A percentile compares a stretch with the other conserved stretches of the same genome.
Conservation (phyloP, 53 echinoderm and acorn worm genomes). For the Henricia sp. region DNA sequence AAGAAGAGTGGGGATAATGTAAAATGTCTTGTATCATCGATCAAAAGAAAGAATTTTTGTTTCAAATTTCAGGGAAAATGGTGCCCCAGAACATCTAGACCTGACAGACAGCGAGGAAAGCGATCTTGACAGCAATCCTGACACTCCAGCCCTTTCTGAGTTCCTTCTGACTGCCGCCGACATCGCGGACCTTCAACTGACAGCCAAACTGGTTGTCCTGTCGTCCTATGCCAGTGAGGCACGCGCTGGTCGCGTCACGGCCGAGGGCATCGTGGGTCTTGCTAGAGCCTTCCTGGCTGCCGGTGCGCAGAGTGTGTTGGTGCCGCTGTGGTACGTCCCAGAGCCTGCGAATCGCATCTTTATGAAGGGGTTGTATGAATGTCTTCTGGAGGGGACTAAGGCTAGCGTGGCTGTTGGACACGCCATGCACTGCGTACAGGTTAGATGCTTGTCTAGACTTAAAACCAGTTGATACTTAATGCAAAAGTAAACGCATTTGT, state of each 20-base stretch:
- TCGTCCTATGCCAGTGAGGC: slow-evolving; percentile 85
- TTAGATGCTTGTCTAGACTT: background rate
- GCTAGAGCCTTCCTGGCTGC: slow-evolving; percentile 95
- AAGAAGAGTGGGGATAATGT: too few relatives aligned
- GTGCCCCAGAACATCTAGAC: slow-evolving; percentile 82
- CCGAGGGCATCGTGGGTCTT: slow-evolving; percentile 86
- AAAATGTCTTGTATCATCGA: too few relatives aligned
- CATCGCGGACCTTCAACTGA: slow-evolving; percentile 86
- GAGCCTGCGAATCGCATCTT: slow-evolving; percentile 86
- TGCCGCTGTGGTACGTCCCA: slow-evolving; percentile 94
- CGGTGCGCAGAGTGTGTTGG: slow-evolving; percentile 95
- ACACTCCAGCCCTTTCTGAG: slow-evolving; percentile 88
- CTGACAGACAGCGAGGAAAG: slow-evolving; percentile 84
- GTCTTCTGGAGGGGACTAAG: slow-evolving; percentile 79
- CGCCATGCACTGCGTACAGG: slow-evolving; percentile 89
- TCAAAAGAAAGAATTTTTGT: too few relatives aligned
- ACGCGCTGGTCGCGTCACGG: slow-evolving; percentile 82
- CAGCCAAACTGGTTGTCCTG: slow-evolving; percentile 96
- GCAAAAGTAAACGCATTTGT: background rate
- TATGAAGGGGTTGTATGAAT: slow-evolving; percentile 86
- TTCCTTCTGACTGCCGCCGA: slow-evolving; percentile 97
- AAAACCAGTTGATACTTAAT: background rate
- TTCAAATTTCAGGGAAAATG: too few relatives aligned
- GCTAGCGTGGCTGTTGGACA: slow-evolving; percentile 86
- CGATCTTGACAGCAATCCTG: slow-evolving; percentile 70